These are phyloP conservation scores for Uria aalge DNA, from an alignment of 2,113 vertebrate species.

Conservation along the genomic window DNA sequence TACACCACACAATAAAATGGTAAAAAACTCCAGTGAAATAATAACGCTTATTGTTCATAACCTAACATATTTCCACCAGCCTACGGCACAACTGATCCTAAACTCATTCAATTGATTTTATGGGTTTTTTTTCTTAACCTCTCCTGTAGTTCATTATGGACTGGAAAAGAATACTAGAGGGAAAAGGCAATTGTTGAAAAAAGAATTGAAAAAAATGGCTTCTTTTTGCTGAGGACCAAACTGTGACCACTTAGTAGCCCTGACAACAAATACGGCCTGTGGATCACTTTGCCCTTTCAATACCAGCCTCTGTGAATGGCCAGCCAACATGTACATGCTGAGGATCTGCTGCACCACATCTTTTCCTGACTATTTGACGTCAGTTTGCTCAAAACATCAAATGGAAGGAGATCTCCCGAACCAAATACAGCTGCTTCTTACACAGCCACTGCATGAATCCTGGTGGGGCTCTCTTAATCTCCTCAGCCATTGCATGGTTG, in stretches of 20 bases:
- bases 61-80: neutral
- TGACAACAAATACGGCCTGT: neutral
- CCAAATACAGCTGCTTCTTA: neutral
- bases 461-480: neutral
- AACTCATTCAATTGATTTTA: neutral
- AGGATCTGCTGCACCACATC: neutral
- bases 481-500: neutral
- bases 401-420: neutral
- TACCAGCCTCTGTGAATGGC: accelerated
- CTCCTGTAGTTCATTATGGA: neutral
- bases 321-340: neutral
- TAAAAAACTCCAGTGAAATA: neutral
- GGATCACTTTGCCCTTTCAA: neutral
- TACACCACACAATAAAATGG: neutral
- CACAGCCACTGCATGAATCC: neutral
- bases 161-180: neutral
- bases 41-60: neutral
- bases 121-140: accelerated
- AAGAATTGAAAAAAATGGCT: neutral
- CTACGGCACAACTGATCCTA: neutral
- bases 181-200: neutral
- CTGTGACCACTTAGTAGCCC: neutral
- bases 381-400: neutral
- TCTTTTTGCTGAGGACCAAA: neutral
- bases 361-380: neutral